Evolutionary conservation across 2,888 invertebrate genomes (phyloP), one percentile per base, ranked within the genome.

Genomic region (Labia minor): DNA sequence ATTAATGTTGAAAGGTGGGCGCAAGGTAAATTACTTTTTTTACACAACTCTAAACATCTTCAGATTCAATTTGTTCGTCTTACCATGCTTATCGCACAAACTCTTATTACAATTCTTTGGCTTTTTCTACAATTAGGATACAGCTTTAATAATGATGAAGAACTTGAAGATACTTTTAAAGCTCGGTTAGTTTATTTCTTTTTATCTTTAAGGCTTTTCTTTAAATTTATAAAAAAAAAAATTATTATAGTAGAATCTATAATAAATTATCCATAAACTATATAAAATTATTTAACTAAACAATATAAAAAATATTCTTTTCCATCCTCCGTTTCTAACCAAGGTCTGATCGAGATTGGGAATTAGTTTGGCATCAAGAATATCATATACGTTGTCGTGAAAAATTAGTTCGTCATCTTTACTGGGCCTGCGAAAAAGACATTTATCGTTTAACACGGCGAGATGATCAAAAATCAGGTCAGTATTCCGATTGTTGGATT

Each of bases 341-440:
- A 68, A 83, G 83, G 71, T 79, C 81, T n/a, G 79, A 80, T 71
- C 80, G 81, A 8, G 83, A 84, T 69, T 84, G 84, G 84, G 78
- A 80, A 73, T 77, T 81, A 67, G 80, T 81, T 16, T 84, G 84
- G 84, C 84, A 83, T 71, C 77, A 76, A 66, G 84, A 85, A 74
- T 78, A 79, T 66, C 82, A 83, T 72, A 79, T 81, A 1, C 78
- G 83, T 33, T 85, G 85, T 73, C 79, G 83, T 61, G 81, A 83
- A 71, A 81, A 81, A 68, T 73, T 85, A 19, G 73, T 82, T 61
- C 77, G 78, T 21, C 84, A 85, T 71, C 75, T 85, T 66, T 82
- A 80, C 71, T 83, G 83, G 83, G 84, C 83, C 19, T 85, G 85
- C 71, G 82, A 83, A 72, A 85, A 85, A 73, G 84, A 85, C 72